These are phyloP conservation scores for Melozone crissalis DNA, from an alignment of 2,113 vertebrate genomes.

Conservation along the genomic window DNA sequence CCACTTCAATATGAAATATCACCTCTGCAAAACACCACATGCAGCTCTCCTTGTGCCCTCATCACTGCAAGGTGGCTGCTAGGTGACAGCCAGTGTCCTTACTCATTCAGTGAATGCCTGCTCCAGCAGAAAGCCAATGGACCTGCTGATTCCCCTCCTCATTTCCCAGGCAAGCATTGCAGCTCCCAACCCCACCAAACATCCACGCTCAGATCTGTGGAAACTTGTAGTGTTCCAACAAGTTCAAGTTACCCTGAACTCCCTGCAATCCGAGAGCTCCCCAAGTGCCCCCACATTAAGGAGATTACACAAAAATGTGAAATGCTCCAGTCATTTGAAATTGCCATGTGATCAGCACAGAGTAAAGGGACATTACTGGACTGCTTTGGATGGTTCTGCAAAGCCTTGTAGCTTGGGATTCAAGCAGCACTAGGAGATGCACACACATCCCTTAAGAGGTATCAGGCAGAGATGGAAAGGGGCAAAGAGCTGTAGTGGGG, in stretches of 20 bases:
- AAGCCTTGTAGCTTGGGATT: constrained; percentile 22
- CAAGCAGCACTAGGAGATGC: neutral
- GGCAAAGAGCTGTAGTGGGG: neutral
- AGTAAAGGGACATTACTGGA: constrained; percentile 45
- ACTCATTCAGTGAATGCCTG: neutral
- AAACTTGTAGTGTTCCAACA: constrained; percentile 24
- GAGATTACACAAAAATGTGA: constrained; percentile 69
- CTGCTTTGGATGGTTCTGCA: constrained; percentile 57
- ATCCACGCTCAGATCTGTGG: constrained; percentile 12
- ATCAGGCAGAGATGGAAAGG: neutral
- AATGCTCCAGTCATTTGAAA: constrained; percentile 61
- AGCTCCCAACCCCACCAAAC: neutral
- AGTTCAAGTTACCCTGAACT: constrained; percentile 66
- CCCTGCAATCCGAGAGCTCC: constrained; percentile 30
- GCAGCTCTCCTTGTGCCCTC: neutral
- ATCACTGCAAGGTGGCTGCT: neutral
- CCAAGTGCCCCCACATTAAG: constrained; percentile 48
- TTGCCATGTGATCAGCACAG: neutral
- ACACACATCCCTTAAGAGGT: neutral
- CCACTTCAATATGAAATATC: neutral
- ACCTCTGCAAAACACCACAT: neutral
- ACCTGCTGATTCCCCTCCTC: neutral
- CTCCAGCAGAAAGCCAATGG: neutral
- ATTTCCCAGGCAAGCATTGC: neutral
- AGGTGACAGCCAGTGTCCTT: neutral